Base-by-base conservation (phyloP, 2,888 invertebrate species). In the Podabrus alpinus region DNA sequence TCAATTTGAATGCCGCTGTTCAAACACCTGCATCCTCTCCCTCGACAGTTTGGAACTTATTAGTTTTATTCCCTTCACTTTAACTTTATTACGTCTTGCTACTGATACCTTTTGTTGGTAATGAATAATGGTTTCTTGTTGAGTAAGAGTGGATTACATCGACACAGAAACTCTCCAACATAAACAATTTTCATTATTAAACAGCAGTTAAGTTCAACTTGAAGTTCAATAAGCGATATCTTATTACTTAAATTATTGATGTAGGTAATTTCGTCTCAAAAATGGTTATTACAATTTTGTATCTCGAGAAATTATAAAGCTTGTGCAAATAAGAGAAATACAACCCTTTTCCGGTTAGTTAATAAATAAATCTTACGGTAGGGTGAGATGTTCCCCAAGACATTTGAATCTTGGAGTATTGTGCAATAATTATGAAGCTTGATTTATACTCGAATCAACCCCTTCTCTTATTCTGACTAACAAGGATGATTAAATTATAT, bases 401-500 rank as follows among this genome's bases (percentile, higher is more conserved):
- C 78, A 77, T 79, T 79, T 79, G 78, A 79, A 80, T 80, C 79
- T 75, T 71, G 69, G 77, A 75, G 78, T 72, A 79, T 79, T 79
- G 79, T 80, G 75, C 74, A 79, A 79, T 80, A 80, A 80, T 80
- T 77, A 77, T 75, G 75, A 75, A 71, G 24, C 76, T 76, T 80
- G 80, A 80, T 78, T 80, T 80, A 80, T 80, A 78, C 77, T 74
- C 71, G 73, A 73, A 79, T 79, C 80, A 79, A 76, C 75, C 76
- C 77, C 77, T 72, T 73, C 74, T 68, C 74, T 74, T 72, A 77
- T 73, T 76, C 77, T 77, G 68, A 79, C 83, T 84, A 83, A 82
- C 80, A 82, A 80, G 80, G 79, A 83, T 84, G 83, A 85, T 84
- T 85, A 84, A 85, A 85, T 85, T 85, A 84, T 75, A 68, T 66